A percentile compares a stretch with the other conserved stretches of the same genome.
phyloP scores from a whole-genome alignment of 92 coral and sea anemone genomes.

The Meandrina meandrites region DNA sequence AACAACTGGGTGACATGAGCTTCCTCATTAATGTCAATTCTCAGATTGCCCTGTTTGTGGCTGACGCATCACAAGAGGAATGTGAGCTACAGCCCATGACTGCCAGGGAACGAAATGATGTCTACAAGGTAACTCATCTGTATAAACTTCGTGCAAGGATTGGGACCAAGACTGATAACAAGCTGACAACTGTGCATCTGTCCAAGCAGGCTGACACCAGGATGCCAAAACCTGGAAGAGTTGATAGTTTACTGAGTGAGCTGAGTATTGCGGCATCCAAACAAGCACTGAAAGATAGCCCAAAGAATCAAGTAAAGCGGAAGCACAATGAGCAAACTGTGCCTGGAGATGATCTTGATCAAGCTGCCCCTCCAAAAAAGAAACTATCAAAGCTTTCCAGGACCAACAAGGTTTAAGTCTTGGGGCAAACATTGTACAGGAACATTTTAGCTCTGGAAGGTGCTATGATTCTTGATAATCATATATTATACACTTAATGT shows the following conservation, averaged over 20 bases:
- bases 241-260: conserved; percentile 76
- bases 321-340: conserved; percentile 35
- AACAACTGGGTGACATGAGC: conserved; percentile 74
- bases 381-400: conserved; percentile 25
- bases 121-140: conserved; percentile 78
- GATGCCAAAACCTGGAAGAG: conserved; percentile 86
- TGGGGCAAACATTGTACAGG: neutral
- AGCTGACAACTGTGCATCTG: conserved; percentile 76
- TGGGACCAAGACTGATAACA: conserved; percentile 70
- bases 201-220: conserved; percentile 70
- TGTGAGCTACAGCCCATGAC: conserved; percentile 83
- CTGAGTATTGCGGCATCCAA: conserved; percentile 77
- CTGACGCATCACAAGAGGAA: conserved; percentile 54
- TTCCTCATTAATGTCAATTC: conserved; percentile 86
- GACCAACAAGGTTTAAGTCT: conserved; percentile 27
- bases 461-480: neutral
- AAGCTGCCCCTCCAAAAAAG: conserved; percentile 35
- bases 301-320: conserved; percentile 71
- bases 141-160: conserved; percentile 84
- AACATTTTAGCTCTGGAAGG: neutral
- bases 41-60: conserved; percentile 76
- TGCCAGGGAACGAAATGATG: conserved; percentile 83
- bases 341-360: conserved; percentile 13
- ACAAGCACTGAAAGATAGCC: conserved; percentile 58
- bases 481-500: neutral